Evolutionary conservation across 2,888 invertebrate species (phyloP).

Genomic region (Hypomecis punctinalis): DNA sequence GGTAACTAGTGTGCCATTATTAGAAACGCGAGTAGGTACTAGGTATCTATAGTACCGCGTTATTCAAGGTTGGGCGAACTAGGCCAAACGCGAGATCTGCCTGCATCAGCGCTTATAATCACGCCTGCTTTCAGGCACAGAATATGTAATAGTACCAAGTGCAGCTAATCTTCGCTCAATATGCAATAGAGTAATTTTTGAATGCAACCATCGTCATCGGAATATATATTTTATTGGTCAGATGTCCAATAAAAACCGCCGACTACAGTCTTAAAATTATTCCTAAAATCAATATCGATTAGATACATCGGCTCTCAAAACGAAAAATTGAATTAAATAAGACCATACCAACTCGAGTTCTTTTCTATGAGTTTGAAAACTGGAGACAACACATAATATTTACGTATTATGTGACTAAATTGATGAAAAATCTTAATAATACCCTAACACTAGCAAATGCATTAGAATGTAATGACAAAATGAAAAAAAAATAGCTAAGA

Average conservation of each 20-base stretch:
- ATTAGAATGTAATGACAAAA: not conserved
- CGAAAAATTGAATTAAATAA: too few relatives aligned
- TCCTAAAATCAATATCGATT: too few relatives aligned
- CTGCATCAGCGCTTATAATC: conserved; percentile 15
- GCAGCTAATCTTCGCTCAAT: not conserved
- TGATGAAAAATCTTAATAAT: not conserved
- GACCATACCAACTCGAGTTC: too few relatives aligned
- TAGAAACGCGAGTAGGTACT: conserved; percentile 57
- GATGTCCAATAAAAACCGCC: too few relatives aligned
- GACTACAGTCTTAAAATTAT: too few relatives aligned
- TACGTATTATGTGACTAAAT: too few relatives aligned
- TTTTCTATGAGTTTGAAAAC: too few relatives aligned
- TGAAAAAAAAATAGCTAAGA: not conserved
- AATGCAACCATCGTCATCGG: too few relatives aligned
- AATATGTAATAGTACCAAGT: not conserved
- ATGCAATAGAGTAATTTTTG: too few relatives aligned
- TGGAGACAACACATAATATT: too few relatives aligned
- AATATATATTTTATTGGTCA: too few relatives aligned
- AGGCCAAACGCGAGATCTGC: conserved; percentile 69
- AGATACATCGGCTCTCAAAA: too few relatives aligned
- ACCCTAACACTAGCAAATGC: not conserved
- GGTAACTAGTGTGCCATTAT: conserved; percentile 67
- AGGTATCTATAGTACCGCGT: conserved; percentile 36
- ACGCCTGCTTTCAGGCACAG: not conserved
- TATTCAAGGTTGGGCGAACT: conserved; percentile 73